Base-by-base conservation (phyloP, 2,113 vertebrate species). In the Lepisosteus oculatus region DNA sequence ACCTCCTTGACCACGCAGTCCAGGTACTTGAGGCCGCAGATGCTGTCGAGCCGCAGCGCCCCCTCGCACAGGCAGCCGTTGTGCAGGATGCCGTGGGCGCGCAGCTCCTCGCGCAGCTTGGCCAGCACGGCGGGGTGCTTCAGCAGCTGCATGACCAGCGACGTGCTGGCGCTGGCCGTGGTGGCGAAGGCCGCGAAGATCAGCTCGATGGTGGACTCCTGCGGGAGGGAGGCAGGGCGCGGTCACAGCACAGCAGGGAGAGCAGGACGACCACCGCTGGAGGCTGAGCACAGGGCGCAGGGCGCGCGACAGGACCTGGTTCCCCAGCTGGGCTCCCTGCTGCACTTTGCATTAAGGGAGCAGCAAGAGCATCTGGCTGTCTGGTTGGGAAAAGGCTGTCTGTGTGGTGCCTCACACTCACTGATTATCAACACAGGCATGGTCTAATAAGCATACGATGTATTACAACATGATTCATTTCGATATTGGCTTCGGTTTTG, bases 1-100 rank as follows among this genome's bases (percentile, higher is more conserved):
- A 99, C 95, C 84, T 99, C 97, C 85, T 99, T 99, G 88, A 99
- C 97, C 86, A 99, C 94, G 0, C 97, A 99, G 89, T 98, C 97
- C 86, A 99, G 91, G 90, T 99, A 99, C 76, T 91, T 93, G 42
- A 99, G 93, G 73, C 92, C 81, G 41, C 76, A 82, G 73, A 99
- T 92, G 11, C 81, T 95, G 84, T 96, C 94, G 0, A 98, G 90
- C 3, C 90, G 89, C 67, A 98, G 90, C 8, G 94, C 90, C 1
- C 92, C 94, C 73, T 96, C 95, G 0, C 93, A 96, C 72, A 95
- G 91, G 81, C 97, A 96, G 80, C 96, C 95, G 0, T 96, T 93
- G 72, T 97, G 95, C 12, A 98, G 91, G 74, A 98, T 91, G 3
- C 96, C 95, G 3, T 92, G 85, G 76, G 81, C 81, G 7, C 95